Evolutionary conservation across 2,797 vertebrate genomes (phyloP), one percentile per base, ranked within the genome.

Genomic region (Jordanella pulchra): DNA sequence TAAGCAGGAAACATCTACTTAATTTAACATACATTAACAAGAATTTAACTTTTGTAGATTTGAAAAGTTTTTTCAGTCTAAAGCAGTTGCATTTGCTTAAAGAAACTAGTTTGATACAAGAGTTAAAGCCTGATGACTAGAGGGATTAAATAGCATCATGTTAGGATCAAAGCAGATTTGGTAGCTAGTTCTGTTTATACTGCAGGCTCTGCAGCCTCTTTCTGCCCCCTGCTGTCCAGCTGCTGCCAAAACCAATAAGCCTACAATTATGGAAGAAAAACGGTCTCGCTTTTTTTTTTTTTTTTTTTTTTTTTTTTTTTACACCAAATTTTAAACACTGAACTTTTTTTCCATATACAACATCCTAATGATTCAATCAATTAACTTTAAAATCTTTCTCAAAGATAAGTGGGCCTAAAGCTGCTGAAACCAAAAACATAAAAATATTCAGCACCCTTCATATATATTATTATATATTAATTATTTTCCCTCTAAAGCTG

Each of bases 181-280:
- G 9, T 28, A 27, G 60, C 25, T 53, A 5, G 61, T 50, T 25
- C 27, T 60, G 58, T 25, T 42, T 35, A 6, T 11, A 12, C 23
- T 39, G 35, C 9, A 39, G 35, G 17, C 76, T 72, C 14, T 44
- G 21, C 63, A 71, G 60, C 61, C n/a, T 56, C 21, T 25, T 81
- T 67, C 78, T 83, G 89, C 87, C 87, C 86, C 81, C 90, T 89
- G 82, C 78, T 89, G 90, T 63, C 65, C 76, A 76, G 15, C 18
- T 3, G 2, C 27, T 63, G 56, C 51, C n/a, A 79, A 56, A 51
- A 69, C 68, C 1, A 69, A 45, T 11, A 4, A 4, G 4, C 2
- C 18, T 0, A 60, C 17, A n/a, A n/a, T n/a, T n/a, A n/a, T n/a
- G n/a, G n/a, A n/a, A n/a, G n/a, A n/a, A n/a, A n/a, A n/a, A n/a